Evolutionary conservation across 2,113 vertebrate genomes (phyloP).

Genomic region (Pedionomus torquatus): DNA sequence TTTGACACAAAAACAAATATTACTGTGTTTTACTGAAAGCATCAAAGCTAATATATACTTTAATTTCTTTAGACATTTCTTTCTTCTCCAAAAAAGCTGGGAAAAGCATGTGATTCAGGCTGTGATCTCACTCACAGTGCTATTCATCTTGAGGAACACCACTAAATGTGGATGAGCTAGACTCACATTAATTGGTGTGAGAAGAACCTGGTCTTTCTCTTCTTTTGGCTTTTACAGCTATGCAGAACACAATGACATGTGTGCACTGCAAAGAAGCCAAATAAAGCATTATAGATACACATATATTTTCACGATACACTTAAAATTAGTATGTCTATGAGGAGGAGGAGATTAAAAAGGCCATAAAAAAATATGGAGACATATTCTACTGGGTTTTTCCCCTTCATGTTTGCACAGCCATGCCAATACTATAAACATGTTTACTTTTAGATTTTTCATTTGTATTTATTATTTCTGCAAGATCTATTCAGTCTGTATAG

Average conservation of each 20-base stretch:
- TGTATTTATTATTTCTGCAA: background rate
- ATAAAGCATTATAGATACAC: background rate
- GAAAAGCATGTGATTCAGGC: background rate
- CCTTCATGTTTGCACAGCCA: background rate
- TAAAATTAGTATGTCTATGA: background rate
- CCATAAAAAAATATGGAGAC: background rate
- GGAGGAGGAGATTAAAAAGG: background rate
- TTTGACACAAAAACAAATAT: background rate
- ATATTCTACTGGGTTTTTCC: background rate
- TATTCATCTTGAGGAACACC: background rate
- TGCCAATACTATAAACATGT: background rate
- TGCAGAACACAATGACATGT: background rate
- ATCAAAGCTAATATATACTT: background rate
- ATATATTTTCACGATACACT: background rate
- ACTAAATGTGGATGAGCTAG: background rate
- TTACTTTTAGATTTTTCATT: background rate
- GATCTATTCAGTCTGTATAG: background rate
- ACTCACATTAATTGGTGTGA: fast-evolving
- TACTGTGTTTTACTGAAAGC: background rate
- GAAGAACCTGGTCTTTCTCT: background rate
- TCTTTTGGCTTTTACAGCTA: background rate
- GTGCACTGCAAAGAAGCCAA: background rate
- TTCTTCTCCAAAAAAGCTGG: background rate
- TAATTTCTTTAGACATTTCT: background rate
- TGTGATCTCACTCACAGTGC: background rate